Percentiles rank a stretch among this genome's conserved stretches.
Conservation (phyloP, 2,797 vertebrate genomes). For the Babyrousa celebensis region DNA sequence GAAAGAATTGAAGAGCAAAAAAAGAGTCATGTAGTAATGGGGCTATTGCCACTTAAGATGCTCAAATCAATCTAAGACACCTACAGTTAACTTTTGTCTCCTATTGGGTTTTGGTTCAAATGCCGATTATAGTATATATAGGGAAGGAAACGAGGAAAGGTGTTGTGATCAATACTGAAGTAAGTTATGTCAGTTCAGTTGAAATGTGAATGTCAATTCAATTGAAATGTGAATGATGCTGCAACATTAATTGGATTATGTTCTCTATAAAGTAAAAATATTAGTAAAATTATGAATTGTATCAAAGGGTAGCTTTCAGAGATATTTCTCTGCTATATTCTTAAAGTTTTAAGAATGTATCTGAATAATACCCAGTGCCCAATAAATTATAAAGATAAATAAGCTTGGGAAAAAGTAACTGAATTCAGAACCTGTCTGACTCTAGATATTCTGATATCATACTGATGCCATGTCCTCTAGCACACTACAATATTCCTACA, state of each 20-base stretch:
- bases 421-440: background rate
- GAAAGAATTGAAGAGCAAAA: background rate
- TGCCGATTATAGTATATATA: background rate
- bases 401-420: background rate
- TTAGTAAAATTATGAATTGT: background rate
- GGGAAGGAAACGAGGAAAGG: slow-evolving; percentile 23
- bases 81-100: background rate
- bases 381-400: slow-evolving; percentile 29
- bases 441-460: background rate
- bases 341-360: background rate
- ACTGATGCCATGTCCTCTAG: background rate
- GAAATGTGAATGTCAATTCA: slow-evolving; percentile 29
- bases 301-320: background rate
- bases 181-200: background rate
- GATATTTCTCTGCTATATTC: background rate
- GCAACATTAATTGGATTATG: background rate
- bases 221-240: background rate
- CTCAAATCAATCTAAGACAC: background rate
- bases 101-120: background rate
- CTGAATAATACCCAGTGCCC: background rate
- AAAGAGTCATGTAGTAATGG: background rate
- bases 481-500: background rate
- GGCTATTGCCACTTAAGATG: background rate
- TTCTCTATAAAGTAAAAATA: background rate
- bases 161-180: background rate